phyloP scores from a whole-genome alignment of 2,888 invertebrate genomes.

The Thysanoteuthis rhombus region DNA sequence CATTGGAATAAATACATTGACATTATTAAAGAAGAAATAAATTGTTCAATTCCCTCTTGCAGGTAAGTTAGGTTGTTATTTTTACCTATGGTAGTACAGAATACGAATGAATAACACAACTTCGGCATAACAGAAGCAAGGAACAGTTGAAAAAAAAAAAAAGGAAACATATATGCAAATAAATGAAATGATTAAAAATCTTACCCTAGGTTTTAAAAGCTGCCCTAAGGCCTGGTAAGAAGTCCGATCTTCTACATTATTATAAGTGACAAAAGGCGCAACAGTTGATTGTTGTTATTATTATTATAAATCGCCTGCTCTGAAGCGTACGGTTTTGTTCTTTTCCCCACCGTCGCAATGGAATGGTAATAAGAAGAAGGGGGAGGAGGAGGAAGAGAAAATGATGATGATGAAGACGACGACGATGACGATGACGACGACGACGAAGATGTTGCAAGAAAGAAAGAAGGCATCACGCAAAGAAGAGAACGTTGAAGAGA shows the following conservation, averaged over 20 bases:
- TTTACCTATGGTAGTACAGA: not conserved
- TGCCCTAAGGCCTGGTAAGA: not conserved
- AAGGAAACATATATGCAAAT: not conserved
- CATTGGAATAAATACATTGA: not conserved
- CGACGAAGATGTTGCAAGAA: not conserved
- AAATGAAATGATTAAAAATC: not conserved
- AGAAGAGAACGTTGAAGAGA: not conserved
- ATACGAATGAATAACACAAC: not conserved
- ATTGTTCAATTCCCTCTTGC: not conserved
- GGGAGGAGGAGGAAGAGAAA: not conserved
- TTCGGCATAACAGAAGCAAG: not conserved
- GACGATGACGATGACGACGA: not conserved
- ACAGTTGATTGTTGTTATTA: not conserved
- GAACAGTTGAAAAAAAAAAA: not conserved
- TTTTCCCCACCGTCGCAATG: not conserved
- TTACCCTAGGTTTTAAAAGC: slow-evolving; percentile 12
- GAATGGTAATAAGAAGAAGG: not conserved
- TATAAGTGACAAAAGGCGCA: not conserved
- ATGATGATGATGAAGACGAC: not conserved
- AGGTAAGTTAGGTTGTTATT: not conserved
- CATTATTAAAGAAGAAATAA: not conserved
- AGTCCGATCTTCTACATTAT: not conserved
- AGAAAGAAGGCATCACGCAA: not conserved
- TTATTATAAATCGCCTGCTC: not conserved
- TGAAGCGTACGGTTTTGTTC: slow-evolving; percentile 12